phyloP scores from a whole-genome alignment of 2,797 vertebrate genomes.

The Adrianichthys oophorus region DNA sequence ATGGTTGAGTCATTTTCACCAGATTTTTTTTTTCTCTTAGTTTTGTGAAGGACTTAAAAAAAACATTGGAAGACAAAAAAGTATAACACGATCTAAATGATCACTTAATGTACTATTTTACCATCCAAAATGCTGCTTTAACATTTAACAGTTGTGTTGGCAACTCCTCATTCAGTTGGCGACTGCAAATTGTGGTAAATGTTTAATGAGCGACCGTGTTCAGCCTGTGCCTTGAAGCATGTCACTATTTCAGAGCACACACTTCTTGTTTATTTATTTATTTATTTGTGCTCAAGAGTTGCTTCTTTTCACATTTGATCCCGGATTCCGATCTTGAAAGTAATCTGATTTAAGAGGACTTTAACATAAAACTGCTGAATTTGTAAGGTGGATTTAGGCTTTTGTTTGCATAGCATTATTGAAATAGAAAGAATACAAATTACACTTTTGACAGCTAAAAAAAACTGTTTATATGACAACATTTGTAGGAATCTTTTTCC shows the following conservation, averaged over 20 bases:
- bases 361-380: not conserved
- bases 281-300: not conserved
- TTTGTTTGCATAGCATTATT: too few species aligned
- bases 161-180: not conserved
- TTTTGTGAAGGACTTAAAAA: too few species aligned
- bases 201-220: conserved; percentile 55
- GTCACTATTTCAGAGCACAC: conserved; percentile 25
- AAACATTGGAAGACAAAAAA: too few species aligned
- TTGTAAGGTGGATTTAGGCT: too few species aligned
- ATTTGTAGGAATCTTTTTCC: too few species aligned
- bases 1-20: not conserved
- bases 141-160: conserved; percentile 18
- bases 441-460: too few species aligned
- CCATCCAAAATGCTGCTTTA: conserved; percentile 20
- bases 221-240: conserved; percentile 15
- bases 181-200: conserved; percentile 50
- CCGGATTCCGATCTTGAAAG: too few species aligned
- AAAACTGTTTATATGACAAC: too few species aligned
- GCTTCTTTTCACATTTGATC: not conserved
- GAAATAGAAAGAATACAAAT: too few species aligned
- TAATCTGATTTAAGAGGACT: not conserved
- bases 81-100: too few species aligned
- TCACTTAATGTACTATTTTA: too few species aligned
- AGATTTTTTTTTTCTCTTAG: too few species aligned
- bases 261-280: not conserved